phyloP scores from a whole-genome alignment of 2,888 invertebrate species.

The Julus scandinavius region DNA sequence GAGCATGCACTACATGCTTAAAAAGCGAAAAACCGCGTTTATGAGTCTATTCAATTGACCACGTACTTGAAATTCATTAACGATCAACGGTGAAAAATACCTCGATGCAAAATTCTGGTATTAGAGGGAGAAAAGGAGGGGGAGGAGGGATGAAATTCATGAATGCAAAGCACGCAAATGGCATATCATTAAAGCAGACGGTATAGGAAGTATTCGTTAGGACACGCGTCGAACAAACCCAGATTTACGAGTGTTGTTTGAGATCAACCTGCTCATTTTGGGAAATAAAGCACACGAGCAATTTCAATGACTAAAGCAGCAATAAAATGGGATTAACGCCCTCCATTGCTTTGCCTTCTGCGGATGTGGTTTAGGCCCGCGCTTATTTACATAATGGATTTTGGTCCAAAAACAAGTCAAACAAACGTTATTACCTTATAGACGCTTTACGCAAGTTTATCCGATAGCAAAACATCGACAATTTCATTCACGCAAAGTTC shows the following conservation, averaged over 20 bases:
- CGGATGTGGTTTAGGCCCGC: not conserved
- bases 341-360: not conserved
- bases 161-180: slow-evolving; percentile 26
- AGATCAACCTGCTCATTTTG: slow-evolving; percentile 28
- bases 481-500: no score
- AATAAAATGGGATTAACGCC: slow-evolving; percentile 27
- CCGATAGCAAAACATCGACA: no score
- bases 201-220: not conserved
- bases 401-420: slow-evolving; percentile 9
- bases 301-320: slow-evolving; percentile 12
- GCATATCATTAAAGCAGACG: not conserved
- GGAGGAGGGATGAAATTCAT: not conserved
- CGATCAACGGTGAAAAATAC: slow-evolving; percentile 16
- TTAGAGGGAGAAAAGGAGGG: not conserved
- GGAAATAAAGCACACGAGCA: not conserved
- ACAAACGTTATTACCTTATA: not conserved
- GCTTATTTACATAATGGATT: slow-evolving; percentile 10
- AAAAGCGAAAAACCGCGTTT: not conserved
- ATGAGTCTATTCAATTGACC: not conserved
- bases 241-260: not conserved
- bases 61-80: not conserved
- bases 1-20: no score
- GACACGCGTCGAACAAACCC: not conserved
- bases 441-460: not conserved
- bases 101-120: slow-evolving; percentile 15